Percentiles rank a stretch among this genome's conserved stretches.
Conservation (phyloP, 2,888 invertebrate species). For the Nomada fucata region DNA sequence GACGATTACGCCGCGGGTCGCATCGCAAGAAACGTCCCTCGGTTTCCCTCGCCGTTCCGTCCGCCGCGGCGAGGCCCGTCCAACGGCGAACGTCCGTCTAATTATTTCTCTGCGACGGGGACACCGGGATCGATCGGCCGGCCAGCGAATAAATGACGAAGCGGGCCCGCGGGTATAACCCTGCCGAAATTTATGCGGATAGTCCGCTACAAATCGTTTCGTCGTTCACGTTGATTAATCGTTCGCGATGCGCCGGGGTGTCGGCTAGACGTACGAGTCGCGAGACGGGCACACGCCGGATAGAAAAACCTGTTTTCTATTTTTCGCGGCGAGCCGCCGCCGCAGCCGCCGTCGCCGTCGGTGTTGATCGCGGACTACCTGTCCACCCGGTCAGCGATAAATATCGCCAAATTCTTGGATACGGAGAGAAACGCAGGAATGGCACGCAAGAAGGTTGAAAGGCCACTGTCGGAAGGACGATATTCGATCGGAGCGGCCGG, state of each 20-base stretch:
- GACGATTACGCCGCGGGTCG: conserved; percentile 29
- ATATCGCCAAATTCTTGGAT: background rate
- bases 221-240: conserved; percentile 60
- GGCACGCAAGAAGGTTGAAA: conserved; percentile 6
- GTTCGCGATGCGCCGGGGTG: conserved; percentile 58
- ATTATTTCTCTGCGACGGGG: conserved; percentile 46
- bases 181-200: conserved; percentile 9
- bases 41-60: conserved; percentile 46
- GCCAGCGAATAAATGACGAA: background rate
- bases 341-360: conserved; percentile 75
- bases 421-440: background rate
- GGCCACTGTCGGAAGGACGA: conserved; percentile 45
- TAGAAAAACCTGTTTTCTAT: conserved; percentile 65
- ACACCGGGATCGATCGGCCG: background rate
- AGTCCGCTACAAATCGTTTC: conserved; percentile 31
- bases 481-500: conserved; percentile 43
- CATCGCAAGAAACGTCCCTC: conserved; percentile 37
- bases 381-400: background rate
- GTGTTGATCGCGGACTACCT: conserved; percentile 79
- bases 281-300: conserved; percentile 54
- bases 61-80: conserved; percentile 39
- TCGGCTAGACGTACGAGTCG: conserved; percentile 57
- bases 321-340: conserved; percentile 51
- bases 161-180: no score
- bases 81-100: conserved; percentile 13